These are phyloP conservation scores for Acleris laterana DNA, from an alignment of 2,888 invertebrate genomes.

Conservation along the genomic window DNA sequence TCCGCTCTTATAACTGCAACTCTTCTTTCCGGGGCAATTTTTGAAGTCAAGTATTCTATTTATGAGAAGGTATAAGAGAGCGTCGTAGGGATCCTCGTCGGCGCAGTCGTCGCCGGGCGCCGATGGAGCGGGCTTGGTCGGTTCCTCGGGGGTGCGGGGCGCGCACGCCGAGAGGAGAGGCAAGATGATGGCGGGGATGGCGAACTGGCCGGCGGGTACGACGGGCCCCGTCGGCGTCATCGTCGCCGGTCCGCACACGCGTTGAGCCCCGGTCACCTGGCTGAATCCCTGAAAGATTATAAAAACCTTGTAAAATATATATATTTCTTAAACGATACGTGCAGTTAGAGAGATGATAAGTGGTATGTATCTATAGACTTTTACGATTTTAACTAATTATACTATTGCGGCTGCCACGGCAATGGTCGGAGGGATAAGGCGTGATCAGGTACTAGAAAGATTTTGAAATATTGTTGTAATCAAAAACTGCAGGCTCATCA, in stretches of 20 bases:
- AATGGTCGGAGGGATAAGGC: too few relatives aligned
- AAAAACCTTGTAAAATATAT: too few relatives aligned
- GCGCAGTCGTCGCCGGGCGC: constrained; percentile 44
- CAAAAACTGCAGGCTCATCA: too few relatives aligned
- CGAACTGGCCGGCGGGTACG: constrained; percentile 50
- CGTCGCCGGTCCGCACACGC: constrained; percentile 26
- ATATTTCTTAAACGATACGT: too few relatives aligned
- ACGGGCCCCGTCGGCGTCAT: constrained; percentile 41
- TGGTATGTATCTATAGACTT: too few relatives aligned
- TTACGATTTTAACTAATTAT: too few relatives aligned
- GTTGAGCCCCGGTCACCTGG: not conserved
- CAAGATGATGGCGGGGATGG: constrained; percentile 61
- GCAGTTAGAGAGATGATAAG: too few relatives aligned
- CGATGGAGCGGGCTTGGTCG: not conserved
- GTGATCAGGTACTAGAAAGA: too few relatives aligned
- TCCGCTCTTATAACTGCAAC: not conserved
- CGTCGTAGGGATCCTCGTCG: constrained; percentile 47
- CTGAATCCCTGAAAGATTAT: constrained; percentile 16
- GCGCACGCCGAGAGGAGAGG: constrained; percentile 48
- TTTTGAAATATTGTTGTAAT: too few relatives aligned
- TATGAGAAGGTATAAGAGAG: constrained; percentile 55
- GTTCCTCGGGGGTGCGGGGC: constrained; percentile 28
- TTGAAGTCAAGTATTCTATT: constrained; percentile 53
- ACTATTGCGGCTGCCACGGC: too few relatives aligned
- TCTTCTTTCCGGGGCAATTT: constrained; percentile 45